phyloP scores from a whole-genome alignment of 2,113 vertebrate species.

The Halichoeres trimaculatus region DNA sequence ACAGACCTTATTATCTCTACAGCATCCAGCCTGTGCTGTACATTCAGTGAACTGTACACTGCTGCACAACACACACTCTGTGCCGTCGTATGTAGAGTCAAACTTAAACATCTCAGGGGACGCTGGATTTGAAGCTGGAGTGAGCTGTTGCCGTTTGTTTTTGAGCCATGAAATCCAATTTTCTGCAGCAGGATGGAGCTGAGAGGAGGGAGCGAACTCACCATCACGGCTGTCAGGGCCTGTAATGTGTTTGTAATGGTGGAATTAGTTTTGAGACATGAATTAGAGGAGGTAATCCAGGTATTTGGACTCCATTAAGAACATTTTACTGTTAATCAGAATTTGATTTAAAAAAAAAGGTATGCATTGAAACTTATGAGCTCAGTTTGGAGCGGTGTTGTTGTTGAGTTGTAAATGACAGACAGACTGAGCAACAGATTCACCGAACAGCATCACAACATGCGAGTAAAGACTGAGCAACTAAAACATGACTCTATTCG shows the following conservation, averaged over 20 bases:
- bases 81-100: neutral
- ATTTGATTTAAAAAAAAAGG: no score
- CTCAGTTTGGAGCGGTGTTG: no score
- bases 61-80: neutral
- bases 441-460: neutral
- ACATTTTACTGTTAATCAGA: neutral
- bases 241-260: conserved; percentile 6
- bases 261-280: neutral
- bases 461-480: conserved; percentile 14
- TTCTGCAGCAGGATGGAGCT: conserved; percentile 29
- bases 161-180: conserved; percentile 28
- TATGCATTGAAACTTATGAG: no score
- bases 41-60: conserved; percentile 3
- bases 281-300: neutral
- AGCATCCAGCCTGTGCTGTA: neutral
- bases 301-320: neutral
- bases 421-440: conserved; percentile 1
- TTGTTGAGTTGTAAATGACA: no score
- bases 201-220: neutral
- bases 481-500: neutral
- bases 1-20: conserved; percentile 1
- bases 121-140: neutral
- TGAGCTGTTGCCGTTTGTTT: conserved; percentile 21
- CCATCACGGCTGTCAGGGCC: neutral
- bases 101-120: neutral